Evolutionary conservation across 2,797 vertebrate genomes (phyloP).

Genomic region (Naso thynnoides): DNA sequence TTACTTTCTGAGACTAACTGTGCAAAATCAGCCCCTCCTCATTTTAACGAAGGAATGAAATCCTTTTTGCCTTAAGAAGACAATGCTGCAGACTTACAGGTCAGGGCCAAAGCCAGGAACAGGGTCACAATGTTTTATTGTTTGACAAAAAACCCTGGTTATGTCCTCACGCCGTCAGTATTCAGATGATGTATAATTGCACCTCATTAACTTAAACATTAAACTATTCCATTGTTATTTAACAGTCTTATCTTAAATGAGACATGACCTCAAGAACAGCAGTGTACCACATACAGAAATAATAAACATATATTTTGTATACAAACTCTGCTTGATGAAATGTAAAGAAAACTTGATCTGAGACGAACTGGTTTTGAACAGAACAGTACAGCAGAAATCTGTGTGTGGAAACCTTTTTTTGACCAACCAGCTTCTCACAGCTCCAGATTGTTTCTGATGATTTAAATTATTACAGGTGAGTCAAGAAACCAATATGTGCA

Average conservation of each 20-base stretch:
- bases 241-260: slow-evolving; percentile 16
- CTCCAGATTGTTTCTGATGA: neutral
- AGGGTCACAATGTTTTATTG: slow-evolving; percentile 6
- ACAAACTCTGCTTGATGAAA: slow-evolving; percentile 12
- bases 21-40: slow-evolving; percentile 51
- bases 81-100: neutral
- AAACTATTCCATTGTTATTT: slow-evolving; percentile 4
- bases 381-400: neutral
- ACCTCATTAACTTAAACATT: slow-evolving; percentile 2
- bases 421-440: neutral
- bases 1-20: slow-evolving; percentile 26
- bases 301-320: neutral
- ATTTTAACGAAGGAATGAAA: slow-evolving; percentile 13
- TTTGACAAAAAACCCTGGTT: slow-evolving; percentile 12
- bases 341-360: neutral
- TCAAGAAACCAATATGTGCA: neutral
- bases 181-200: slow-evolving; percentile 9
- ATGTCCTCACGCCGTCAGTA: slow-evolving; percentile 11
- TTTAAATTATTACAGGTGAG: slow-evolving; percentile 3
- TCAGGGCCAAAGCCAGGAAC: slow-evolving; percentile 2
- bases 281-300: neutral
- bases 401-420: slow-evolving; percentile 8
- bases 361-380: slow-evolving; percentile 3
- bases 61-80: slow-evolving; percentile 2
- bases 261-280: slow-evolving; percentile 11